Base-by-base conservation (phyloP, 1,140 invertebrate genomes). In the Scaptodrosophila lebanonensis region DNA sequence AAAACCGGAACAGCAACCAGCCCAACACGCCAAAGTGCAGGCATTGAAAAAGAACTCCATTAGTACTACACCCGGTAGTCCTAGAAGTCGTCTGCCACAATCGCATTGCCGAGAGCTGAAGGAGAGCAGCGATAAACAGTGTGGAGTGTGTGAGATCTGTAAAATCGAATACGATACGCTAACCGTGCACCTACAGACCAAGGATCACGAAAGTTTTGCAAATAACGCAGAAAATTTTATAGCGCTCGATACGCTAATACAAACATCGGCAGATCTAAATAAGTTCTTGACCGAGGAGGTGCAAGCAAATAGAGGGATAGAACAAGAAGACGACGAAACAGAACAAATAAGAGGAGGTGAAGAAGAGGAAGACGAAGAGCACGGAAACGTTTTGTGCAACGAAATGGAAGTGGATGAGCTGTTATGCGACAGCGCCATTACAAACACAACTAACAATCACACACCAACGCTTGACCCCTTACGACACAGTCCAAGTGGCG, bases 61-160 rank as follows among this genome's bases (percentile, higher is more conserved):
- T 35, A 2, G 33, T 67, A 2, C 56, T 1, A 35, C 57, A 3
- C 40, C 61, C 1, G 59, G 70, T 12, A 70, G 71, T 58, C 72
- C 71, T 2, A 49, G 72, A 25, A 4, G 3, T 25, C 3, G 33
- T 15, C 32, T 16, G n/a, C 33, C 36, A 40, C 32, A 53, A n/a
- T 54, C 57, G n/a, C 58, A 60, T n/a, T 72, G 40, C 11, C 50
- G 59, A 0, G 66, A 77, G 9, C 17, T 53, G 1, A 83, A 85
- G 40, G 82, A 86, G 25, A 79, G 77, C 0, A 70, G 60, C 17
- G 85, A 86, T 9, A 88, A 89, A 49, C 88, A 89, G 65, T 89
- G 88, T 39, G 93, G 93, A 40, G 93, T 93, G 69, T 94, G 93
- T 87, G 93, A 93, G 87, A 92, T 93, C 82, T 94, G 93, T 83